Evolutionary conservation across 2,113 vertebrate genomes (phyloP).

Genomic region (Hepsetus odoe): DNA sequence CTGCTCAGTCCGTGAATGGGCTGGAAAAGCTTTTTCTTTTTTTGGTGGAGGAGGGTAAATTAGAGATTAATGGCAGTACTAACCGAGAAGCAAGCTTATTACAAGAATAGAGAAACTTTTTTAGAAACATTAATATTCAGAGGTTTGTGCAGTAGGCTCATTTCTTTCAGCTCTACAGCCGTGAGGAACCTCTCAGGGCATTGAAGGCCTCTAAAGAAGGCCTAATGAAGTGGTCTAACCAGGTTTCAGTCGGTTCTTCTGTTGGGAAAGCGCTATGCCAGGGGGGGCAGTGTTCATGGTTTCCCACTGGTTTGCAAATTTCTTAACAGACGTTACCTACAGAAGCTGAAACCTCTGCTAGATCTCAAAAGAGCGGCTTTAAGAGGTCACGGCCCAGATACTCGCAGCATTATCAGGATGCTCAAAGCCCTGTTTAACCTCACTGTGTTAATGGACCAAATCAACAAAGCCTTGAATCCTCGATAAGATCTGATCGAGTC

Average conservation of each 20-base stretch:
- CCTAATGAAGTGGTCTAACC: too few relatives aligned
- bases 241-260: too few relatives aligned
- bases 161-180: too few relatives aligned
- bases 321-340: neutral
- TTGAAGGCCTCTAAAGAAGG: too few relatives aligned
- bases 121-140: too few relatives aligned
- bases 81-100: neutral
- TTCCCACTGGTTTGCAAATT: too few relatives aligned
- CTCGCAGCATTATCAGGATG: slow-evolving; percentile 57
- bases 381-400: slow-evolving; percentile 48
- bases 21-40: too few relatives aligned
- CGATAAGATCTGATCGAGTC: slow-evolving; percentile 19
- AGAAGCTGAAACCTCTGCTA: neutral
- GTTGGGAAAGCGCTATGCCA: too few relatives aligned
- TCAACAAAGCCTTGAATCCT: slow-evolving; percentile 46
- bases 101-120: neutral
- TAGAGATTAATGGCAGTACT: neutral
- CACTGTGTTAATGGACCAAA: slow-evolving; percentile 50
- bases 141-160: too few relatives aligned
- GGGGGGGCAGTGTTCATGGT: too few relatives aligned
- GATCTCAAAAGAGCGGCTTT: neutral
- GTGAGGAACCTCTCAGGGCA: too few relatives aligned
- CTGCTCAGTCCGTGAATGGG: neutral
- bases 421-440: slow-evolving; percentile 44
- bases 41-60: neutral